phyloP scores from a whole-genome alignment of 2,888 invertebrate species.

The Adelphocoris suturalis region DNA sequence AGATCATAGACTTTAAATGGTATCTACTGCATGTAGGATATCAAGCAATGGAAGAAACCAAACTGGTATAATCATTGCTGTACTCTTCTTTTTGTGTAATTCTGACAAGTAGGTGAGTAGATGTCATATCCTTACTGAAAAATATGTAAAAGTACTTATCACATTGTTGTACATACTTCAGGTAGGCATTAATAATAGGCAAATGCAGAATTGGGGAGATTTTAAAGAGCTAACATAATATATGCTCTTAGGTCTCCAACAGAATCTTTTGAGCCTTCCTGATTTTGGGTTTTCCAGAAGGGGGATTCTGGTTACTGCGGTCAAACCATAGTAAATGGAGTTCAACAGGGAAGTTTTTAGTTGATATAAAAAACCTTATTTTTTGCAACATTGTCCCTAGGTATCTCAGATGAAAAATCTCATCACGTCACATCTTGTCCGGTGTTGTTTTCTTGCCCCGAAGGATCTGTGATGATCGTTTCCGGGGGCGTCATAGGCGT shows the following conservation, averaged over 20 bases:
- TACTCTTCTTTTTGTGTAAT: background rate
- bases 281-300: background rate
- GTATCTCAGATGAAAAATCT: background rate
- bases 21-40: too few relatives aligned
- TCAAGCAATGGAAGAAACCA: too few relatives aligned
- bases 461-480: slow-evolving; percentile 63
- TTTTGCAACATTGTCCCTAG: background rate
- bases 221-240: background rate
- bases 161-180: background rate
- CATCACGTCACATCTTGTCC: slow-evolving; percentile 62
- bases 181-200: background rate
- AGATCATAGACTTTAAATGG: too few relatives aligned
- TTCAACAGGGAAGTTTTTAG: background rate
- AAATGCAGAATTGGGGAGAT: background rate
- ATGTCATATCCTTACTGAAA: background rate
- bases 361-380: slow-evolving; percentile 12
- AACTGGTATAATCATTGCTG: too few relatives aligned
- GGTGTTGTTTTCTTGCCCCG: slow-evolving; percentile 64
- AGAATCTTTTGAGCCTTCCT: background rate
- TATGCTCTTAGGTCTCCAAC: background rate
- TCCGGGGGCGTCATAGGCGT: slow-evolving; percentile 55
- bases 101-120: background rate
- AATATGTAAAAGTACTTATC: background rate
- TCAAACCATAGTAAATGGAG: background rate
- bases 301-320: background rate